Conservation (phyloP, 2,888 invertebrate genomes). For the Acronicta aceris region DNA sequence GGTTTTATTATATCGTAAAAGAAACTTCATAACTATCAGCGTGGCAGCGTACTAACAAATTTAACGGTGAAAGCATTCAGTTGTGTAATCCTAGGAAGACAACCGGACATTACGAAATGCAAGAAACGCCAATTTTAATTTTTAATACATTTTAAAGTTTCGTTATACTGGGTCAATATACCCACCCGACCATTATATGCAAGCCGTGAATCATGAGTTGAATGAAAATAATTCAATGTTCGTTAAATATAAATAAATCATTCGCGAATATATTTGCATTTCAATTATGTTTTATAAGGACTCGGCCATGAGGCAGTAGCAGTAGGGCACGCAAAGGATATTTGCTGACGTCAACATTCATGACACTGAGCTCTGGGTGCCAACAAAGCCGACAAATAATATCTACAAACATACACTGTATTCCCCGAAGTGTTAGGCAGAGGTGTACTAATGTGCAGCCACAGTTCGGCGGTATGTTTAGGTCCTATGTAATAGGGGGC, state of each 20-base stretch:
- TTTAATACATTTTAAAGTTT: background rate
- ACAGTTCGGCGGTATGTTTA: no score
- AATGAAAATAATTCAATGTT: constrained; percentile 11
- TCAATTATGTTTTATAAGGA: constrained; percentile 42
- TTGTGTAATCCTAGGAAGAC: constrained; percentile 21
- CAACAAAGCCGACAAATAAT: constrained; percentile 26
- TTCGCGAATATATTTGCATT: constrained; percentile 38
- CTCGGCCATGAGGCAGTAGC: constrained; percentile 44
- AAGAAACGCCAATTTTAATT: constrained; percentile 11
- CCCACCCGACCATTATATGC: background rate
- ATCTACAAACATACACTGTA: background rate
- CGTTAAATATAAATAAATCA: constrained; percentile 25
- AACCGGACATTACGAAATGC: constrained; percentile 35
- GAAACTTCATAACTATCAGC: no score
- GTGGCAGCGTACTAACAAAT: no score
- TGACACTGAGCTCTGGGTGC: constrained; percentile 33
- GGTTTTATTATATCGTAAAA: no score
- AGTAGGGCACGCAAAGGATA: constrained; percentile 51
- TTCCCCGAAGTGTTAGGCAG: no score
- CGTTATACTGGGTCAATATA: background rate
- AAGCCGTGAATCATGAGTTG: constrained; percentile 3
- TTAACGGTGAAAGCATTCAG: constrained; percentile 3
- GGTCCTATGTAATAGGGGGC: no score
- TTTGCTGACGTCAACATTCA: constrained; percentile 62
- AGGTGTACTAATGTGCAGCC: no score